A percentile compares a stretch with the other conserved stretches of the same genome.
Evolutionary conservation across 2,113 vertebrate species (phyloP).

Genomic region (Malurus alboscapulatus): DNA sequence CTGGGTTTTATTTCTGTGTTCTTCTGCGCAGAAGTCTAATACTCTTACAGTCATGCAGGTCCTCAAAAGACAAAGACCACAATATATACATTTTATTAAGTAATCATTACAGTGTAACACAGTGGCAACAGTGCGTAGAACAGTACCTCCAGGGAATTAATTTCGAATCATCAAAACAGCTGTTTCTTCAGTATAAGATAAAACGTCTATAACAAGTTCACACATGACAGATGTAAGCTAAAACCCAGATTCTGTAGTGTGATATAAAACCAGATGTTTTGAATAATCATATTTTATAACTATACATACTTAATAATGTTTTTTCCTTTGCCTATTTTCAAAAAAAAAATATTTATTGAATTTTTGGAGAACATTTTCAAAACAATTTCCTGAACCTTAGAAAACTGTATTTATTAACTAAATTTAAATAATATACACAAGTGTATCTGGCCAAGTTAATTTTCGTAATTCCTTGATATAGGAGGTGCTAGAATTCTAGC

Average conservation of each 20-base stretch:
- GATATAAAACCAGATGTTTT: slow-evolving; percentile 82
- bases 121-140: slow-evolving; percentile 47
- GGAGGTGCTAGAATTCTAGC: neutral
- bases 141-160: slow-evolving; percentile 73
- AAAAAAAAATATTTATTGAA: slow-evolving; percentile 39
- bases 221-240: slow-evolving; percentile 82
- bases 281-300: slow-evolving; percentile 76
- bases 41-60: slow-evolving; percentile 6
- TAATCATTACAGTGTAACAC: slow-evolving; percentile 60
- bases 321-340: slow-evolving; percentile 29
- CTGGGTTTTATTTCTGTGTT: neutral
- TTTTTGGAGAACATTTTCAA: slow-evolving; percentile 43
- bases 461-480: slow-evolving; percentile 9
- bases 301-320: slow-evolving; percentile 46
- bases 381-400: slow-evolving; percentile 37
- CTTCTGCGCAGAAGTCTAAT: slow-evolving; percentile 6
- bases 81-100: slow-evolving; percentile 57
- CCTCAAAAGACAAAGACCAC: slow-evolving; percentile 68
- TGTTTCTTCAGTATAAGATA: slow-evolving; percentile 79
- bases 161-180: slow-evolving; percentile 77
- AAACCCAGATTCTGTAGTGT: slow-evolving; percentile 73
- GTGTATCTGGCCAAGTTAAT: neutral
- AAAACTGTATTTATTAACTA: slow-evolving; percentile 37
- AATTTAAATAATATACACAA: slow-evolving; percentile 8
- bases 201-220: slow-evolving; percentile 83